Conservation (phyloP, 2,888 invertebrate genomes). For the Malthinus flaveolus region DNA sequence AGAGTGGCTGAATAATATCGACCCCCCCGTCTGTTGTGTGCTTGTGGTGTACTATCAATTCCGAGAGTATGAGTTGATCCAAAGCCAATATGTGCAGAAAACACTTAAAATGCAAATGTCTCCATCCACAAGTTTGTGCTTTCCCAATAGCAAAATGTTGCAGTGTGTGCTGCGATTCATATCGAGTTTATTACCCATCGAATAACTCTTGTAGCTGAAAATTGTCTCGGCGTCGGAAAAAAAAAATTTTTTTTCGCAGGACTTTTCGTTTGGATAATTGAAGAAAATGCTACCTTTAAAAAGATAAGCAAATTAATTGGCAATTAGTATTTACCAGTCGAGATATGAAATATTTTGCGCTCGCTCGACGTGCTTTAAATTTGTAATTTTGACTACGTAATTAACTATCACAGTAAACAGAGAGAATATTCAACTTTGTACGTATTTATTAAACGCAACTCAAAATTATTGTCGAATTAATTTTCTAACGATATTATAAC, state of each 20-base stretch:
- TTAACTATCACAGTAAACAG: constrained; percentile 37
- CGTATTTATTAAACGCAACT: constrained; percentile 9
- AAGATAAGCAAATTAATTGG: constrained; percentile 38
- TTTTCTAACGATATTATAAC: constrained; percentile 2
- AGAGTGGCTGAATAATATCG: not conserved
- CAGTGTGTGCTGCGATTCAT: constrained; percentile 42
- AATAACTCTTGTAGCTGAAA: constrained; percentile 24
- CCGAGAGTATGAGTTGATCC: constrained; percentile 35
- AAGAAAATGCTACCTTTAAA: constrained; percentile 13
- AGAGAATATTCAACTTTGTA: constrained; percentile 10
- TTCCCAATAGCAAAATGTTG: constrained; percentile 35
- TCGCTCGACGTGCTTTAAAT: constrained; percentile 41
- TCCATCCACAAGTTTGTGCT: constrained; percentile 43
- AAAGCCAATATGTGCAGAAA: constrained; percentile 50
- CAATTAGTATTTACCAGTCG: constrained; percentile 35
- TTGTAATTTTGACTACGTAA: constrained; percentile 38
- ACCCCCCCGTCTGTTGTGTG: not conserved
- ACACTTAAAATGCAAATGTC: constrained; percentile 55
- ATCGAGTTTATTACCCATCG: constrained; percentile 44
- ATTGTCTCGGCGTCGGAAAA: constrained; percentile 17
- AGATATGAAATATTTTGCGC: constrained; percentile 39
- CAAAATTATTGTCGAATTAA: constrained; percentile 1
- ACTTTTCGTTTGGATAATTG: not conserved
- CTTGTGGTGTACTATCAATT: constrained; percentile 33
- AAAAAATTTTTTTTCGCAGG: constrained; percentile 1